Conservation (phyloP, 2,888 invertebrate genomes). For the Branchellion lobata region DNA sequence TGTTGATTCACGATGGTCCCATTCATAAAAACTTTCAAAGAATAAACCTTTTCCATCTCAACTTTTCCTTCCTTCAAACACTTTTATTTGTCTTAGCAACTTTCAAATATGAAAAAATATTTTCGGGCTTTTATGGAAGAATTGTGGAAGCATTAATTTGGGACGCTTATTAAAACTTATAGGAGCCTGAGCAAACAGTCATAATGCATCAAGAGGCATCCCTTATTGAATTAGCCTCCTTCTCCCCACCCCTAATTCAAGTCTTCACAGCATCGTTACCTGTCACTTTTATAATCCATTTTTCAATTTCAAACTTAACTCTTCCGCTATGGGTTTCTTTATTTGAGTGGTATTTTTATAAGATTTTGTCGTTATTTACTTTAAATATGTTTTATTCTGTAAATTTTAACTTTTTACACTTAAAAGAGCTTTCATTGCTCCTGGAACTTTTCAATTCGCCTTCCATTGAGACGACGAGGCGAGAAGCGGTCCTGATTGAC, state of each 20-base stretch:
- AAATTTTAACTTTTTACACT: background rate
- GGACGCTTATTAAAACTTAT: conserved; percentile 5
- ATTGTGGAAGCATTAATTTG: conserved; percentile 2
- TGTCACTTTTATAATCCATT: background rate
- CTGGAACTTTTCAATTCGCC: background rate
- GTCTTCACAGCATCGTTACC: too few species aligned
- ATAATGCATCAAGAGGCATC: conserved; percentile 2
- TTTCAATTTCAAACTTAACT: background rate
- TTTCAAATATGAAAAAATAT: background rate
- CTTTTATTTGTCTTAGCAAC: too few species aligned
- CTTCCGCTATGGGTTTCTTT: background rate
- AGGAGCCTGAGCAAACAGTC: conserved; percentile 11
- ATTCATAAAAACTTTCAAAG: too few species aligned
- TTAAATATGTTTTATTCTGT: background rate
- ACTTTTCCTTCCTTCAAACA: too few species aligned
- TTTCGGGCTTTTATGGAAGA: background rate
- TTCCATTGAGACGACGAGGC: background rate
- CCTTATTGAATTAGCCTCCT: background rate
- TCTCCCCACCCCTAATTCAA: background rate
- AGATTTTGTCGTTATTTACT: background rate
- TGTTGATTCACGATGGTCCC: too few species aligned
- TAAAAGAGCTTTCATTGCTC: background rate
- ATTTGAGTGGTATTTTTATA: too few species aligned
- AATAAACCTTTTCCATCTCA: too few species aligned
- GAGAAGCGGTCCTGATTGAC: background rate